Evolutionary conservation across 2,888 invertebrate genomes (phyloP), one percentile per base, ranked within the genome.

Genomic region (Tanytarsus gracilentus): DNA sequence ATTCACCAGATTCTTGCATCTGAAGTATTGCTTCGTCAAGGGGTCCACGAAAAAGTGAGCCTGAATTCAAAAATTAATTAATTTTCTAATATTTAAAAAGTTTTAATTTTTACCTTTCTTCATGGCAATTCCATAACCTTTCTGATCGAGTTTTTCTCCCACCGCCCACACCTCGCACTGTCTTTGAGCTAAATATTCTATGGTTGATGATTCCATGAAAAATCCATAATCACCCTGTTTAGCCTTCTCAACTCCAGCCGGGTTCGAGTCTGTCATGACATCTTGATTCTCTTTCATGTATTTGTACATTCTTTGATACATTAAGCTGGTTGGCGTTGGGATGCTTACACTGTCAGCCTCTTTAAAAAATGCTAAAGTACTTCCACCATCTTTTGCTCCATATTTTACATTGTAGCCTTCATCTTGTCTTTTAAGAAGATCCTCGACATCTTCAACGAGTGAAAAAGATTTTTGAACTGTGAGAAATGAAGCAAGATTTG

Each of bases 161-260:
- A 96, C 86, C 78, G 92, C 90, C 39, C 88, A 88, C 63, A 95
- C 80, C 64, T 92, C 89, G 69, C 96, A 96, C 68, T 91, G 85
- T 64, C 92, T 78, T 71, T 94, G 89, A 50, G 91, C 86, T 33
- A 86, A 86, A 69, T 97, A 99, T 71, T 99, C 98, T 64, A 99
- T 92, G 23, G 91, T 88, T 0, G 96, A 93, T 1, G 94, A 96
- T 74, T 99, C 99, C 93, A 98, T 96, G 26, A 99, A 79, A 71
- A 92, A 98, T 1, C 98, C 99, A 71, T 97, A 99, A 70, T 88
- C 88, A 14, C 84, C 86, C 69, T 88, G 83, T 63, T 84, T 79
- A 0, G 97, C 97, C 33, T 91, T 79, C 23, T 92, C 88, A 3
- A 96, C 91, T 0, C 96, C 98, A 69, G 94, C 93, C 18, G 83